Base-by-base conservation (phyloP, 2,888 invertebrate species). In the Euproctis similis region DNA sequence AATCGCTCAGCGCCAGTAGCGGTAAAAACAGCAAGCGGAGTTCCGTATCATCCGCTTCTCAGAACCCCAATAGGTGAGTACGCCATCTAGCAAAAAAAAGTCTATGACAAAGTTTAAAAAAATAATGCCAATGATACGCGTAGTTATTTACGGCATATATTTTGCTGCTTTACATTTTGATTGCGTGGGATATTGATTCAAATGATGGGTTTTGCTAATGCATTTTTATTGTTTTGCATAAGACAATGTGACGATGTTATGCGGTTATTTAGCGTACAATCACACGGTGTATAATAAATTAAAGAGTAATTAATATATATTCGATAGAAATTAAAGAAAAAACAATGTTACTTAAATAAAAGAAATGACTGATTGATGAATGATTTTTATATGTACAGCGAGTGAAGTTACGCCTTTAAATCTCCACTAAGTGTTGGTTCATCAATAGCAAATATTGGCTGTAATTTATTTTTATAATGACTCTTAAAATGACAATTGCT, bases 131-230 rank as follows among this genome's bases (percentile, higher is more conserved):
- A 35, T 44, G 43, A 33, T 21, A 47, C 42, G 49, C 39, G 39
- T 51, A 46, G 53, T 53, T 54, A 63, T 70, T 68, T 27, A 64
- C 66, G 67, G 69, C 67, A 62, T 73, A 78, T 81, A 53, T 70
- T 80, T 81, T 82, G 82, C 78, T 64, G 82, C 81, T 81, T 80
- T 62, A 54, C 73, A 68, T 74, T 62, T 73, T 72, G 34, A 71
- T 64, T 59, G 69, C 69, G 59, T 56, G 42, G 41, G 39, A 12
- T 25, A 33, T 30, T 35, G 26, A 14, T 12, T 18, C 42, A 50
- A 42, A 34, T 36, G 48, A 41, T 41, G 39, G 42, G 42, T 40
- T 54, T 46, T 46, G 66, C 67, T 73, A 58, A 64, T 69, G 81
- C 80, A 72, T 80, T 78, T 71, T 74, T 57, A 73, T 75, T 75